Conservation (phyloP, 2,113 vertebrate species). For the Axis porcinus region DNA sequence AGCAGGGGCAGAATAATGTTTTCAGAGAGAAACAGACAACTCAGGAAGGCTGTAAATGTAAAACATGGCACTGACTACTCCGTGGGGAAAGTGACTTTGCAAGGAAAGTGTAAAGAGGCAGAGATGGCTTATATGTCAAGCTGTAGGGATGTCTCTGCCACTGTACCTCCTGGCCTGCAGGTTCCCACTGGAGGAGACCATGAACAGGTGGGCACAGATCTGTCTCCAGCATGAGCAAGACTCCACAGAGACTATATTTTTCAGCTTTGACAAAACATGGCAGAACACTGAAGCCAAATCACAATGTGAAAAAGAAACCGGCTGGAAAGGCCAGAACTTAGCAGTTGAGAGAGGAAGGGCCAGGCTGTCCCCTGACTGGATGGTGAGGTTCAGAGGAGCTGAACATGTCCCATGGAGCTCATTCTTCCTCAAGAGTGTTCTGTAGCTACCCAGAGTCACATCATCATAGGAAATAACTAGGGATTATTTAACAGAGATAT, state of each 20-base stretch:
- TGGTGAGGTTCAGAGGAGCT: background rate
- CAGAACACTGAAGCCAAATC: background rate
- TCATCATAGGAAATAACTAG: background rate
- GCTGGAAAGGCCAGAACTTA: background rate
- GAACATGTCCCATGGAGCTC: background rate
- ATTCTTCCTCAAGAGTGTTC: background rate
- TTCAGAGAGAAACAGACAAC: background rate
- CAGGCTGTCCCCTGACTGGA: background rate
- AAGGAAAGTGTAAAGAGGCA: background rate
- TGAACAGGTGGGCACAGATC: background rate
- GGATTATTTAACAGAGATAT: background rate
- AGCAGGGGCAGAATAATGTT: background rate
- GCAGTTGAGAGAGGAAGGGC: background rate
- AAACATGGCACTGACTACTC: background rate
- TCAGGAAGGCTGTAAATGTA: conserved; percentile 6
- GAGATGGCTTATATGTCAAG: background rate
- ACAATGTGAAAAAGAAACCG: background rate
- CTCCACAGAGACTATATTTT: background rate
- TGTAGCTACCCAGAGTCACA: background rate
- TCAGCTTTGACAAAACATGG: background rate
- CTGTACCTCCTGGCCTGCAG: background rate
- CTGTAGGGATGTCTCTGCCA: background rate
- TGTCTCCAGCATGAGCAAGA: background rate
- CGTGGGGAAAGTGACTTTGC: background rate
- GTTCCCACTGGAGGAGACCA: background rate